Conservation (phyloP, 1,140 invertebrate species). For the Arion vulgaris region DNA sequence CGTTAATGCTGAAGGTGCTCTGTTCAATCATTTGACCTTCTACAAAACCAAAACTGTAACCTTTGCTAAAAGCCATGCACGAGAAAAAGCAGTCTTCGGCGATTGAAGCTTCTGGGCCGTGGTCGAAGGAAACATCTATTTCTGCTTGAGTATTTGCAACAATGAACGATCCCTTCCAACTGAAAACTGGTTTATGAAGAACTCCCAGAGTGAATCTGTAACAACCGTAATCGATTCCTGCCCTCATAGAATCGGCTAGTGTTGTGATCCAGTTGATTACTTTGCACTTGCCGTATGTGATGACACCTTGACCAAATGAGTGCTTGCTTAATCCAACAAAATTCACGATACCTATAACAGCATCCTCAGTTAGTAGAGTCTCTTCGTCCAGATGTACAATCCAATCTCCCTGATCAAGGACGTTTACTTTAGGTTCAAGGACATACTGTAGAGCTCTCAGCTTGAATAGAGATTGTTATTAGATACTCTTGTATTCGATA, state of each 20-base stretch:
- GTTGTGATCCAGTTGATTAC: slow-evolving; percentile 98
- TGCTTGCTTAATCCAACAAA: slow-evolving; percentile 98
- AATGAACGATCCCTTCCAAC: slow-evolving; percentile 85
- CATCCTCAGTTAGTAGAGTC: slow-evolving; percentile 93
- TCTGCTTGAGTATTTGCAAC: slow-evolving; percentile 86
- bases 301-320: slow-evolving; percentile 96
- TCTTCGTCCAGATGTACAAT: slow-evolving; percentile 98
- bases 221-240: slow-evolving; percentile 92
- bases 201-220: slow-evolving; percentile 91
- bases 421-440: slow-evolving; percentile 90
- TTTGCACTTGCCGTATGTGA: slow-evolving; percentile 98
- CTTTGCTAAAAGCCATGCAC: slow-evolving; percentile 82
- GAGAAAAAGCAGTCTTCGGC: slow-evolving; percentile 98
- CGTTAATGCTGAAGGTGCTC: slow-evolving; percentile 93
- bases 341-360: slow-evolving; percentile 89
- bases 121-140: slow-evolving; percentile 92
- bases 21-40: slow-evolving; percentile 96
- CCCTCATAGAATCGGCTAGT: slow-evolving; percentile 94
- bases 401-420: slow-evolving; percentile 77
- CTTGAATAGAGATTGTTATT: slow-evolving; percentile 93
- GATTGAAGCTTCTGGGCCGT: slow-evolving; percentile 93
- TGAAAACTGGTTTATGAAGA: slow-evolving; percentile 95
- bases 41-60: slow-evolving; percentile 74
- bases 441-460: slow-evolving; percentile 96
- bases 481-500: slow-evolving; percentile 86